Conservation (phyloP, 2,888 invertebrate genomes). For the Nephrotoma appendiculata region DNA sequence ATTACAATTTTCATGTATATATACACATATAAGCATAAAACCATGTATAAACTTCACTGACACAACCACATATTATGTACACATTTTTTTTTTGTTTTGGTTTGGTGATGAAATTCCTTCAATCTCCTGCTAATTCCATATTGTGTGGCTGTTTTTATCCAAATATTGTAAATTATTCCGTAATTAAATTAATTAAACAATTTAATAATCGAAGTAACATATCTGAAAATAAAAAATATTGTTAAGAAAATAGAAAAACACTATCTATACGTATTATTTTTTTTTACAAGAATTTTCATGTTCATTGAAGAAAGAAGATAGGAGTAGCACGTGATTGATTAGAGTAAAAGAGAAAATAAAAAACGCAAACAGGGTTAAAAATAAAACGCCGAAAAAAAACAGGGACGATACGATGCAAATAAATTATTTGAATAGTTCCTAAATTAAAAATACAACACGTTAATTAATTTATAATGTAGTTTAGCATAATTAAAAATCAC, state of each 20-base stretch:
- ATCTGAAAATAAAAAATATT: background rate
- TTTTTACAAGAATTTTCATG: background rate
- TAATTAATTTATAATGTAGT: background rate
- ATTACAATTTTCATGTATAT: background rate
- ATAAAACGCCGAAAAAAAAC: constrained; percentile 1
- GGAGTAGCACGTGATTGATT: background rate
- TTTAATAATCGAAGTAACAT: background rate
- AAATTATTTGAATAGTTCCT: background rate
- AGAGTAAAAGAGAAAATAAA: background rate
- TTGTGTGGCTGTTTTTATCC: background rate
- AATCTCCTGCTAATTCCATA: background rate
- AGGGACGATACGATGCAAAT: background rate
- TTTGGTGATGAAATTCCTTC: background rate
- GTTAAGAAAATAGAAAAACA: background rate
- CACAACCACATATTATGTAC: background rate
- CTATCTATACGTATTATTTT: background rate
- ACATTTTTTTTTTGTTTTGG: background rate
- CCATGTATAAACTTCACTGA: background rate
- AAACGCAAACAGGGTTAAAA: constrained; percentile 1
- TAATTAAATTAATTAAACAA: background rate
- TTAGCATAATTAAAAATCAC: background rate
- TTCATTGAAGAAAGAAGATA: background rate
- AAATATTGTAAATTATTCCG: background rate
- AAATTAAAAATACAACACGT: background rate
- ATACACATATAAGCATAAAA: background rate